Percentiles rank a stretch among this genome's conserved stretches.
phyloP scores from a whole-genome alignment of 1,140 invertebrate genomes.

The Drosophila rufa region DNA sequence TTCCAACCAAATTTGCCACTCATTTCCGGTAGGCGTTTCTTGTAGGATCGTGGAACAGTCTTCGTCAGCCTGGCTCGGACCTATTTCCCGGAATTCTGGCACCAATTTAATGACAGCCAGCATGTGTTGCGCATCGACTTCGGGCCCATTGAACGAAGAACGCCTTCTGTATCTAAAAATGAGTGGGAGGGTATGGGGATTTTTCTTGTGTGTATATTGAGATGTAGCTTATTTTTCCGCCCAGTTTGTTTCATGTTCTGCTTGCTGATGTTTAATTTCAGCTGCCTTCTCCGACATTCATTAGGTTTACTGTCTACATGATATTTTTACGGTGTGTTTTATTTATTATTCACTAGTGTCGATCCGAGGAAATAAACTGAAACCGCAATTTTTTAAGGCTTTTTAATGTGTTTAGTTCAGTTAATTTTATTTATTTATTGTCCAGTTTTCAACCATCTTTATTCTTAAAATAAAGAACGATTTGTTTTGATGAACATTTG shows the following conservation, averaged over 20 bases:
- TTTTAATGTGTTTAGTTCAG: not conserved
- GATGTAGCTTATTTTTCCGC: slow-evolving; percentile 56
- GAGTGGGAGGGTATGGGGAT: slow-evolving; percentile 8
- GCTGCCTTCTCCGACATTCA: slow-evolving; percentile 27
- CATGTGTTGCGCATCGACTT: slow-evolving; percentile 65
- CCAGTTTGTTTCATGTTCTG: slow-evolving; percentile 25
- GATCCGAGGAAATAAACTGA: not conserved
- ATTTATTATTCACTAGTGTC: not conserved
- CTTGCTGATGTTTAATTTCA: slow-evolving; percentile 10
- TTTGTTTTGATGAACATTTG: not conserved
- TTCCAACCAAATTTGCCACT: slow-evolving; percentile 55
- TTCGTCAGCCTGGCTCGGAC: slow-evolving; percentile 35
- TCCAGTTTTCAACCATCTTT: not conserved
- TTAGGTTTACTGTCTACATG: slow-evolving; percentile 23
- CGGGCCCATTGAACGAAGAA: slow-evolving; percentile 44
- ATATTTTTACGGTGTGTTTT: slow-evolving; percentile 35
- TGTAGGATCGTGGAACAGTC: slow-evolving; percentile 21
- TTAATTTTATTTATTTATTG: not conserved
- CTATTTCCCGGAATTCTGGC: slow-evolving; percentile 37
- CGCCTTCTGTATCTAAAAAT: slow-evolving; percentile 21
- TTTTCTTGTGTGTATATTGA: slow-evolving; percentile 28
- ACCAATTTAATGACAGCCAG: slow-evolving; percentile 67
- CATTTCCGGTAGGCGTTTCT: slow-evolving; percentile 60
- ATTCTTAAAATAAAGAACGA: not conserved
- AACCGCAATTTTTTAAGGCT: not conserved